Conservation (phyloP, 2,113 vertebrate genomes). For the Crotalus viridis region DNA sequence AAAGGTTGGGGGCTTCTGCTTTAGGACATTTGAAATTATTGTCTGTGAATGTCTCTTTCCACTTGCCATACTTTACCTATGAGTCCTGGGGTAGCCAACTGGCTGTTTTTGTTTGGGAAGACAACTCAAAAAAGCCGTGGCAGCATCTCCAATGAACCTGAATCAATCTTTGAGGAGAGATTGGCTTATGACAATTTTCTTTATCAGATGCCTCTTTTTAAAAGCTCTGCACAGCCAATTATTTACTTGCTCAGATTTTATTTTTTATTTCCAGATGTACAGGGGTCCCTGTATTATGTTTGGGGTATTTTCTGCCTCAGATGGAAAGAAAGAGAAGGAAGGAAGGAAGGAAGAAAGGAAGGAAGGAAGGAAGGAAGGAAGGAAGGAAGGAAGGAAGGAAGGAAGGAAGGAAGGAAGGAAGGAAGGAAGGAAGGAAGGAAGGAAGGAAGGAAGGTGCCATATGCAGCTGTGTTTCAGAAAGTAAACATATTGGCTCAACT, state of each 20-base stretch:
- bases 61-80: neutral
- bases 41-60: neutral
- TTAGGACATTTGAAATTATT: neutral
- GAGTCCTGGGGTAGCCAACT: neutral
- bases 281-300: neutral
- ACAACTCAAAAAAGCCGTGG: neutral
- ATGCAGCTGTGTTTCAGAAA: neutral
- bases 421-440: no score
- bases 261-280: neutral
- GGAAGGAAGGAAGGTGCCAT: neutral
- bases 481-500: neutral
- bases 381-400: no score
- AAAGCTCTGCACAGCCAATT: neutral
- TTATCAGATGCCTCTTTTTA: neutral
- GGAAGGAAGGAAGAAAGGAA: no score
- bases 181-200: neutral
- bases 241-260: neutral
- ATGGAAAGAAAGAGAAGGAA: neutral
- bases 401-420: neutral
- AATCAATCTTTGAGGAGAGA: neutral
- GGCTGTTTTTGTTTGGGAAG: neutral
- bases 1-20: no score
- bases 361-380: no score
- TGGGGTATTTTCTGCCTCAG: neutral
- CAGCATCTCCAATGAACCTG: neutral